These are phyloP conservation scores for Phasianus colchicus DNA, from an alignment of 2,113 vertebrate species.

Conservation along the genomic window DNA sequence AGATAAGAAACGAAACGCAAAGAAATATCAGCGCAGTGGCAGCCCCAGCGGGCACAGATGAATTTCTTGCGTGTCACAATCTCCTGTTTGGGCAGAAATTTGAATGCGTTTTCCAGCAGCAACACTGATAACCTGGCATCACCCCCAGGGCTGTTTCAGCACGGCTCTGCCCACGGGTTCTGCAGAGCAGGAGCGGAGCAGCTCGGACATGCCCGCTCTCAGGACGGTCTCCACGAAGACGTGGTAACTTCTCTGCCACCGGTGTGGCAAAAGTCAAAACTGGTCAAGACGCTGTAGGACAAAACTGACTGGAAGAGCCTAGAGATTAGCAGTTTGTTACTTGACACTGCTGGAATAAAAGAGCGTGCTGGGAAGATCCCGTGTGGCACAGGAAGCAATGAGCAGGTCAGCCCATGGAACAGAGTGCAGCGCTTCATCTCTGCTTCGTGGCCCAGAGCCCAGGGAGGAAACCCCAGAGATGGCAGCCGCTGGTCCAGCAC, in stretches of 20 bases:
- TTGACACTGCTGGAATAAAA: not conserved
- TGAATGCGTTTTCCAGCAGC: constrained; percentile 55
- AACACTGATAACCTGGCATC: constrained; percentile 46
- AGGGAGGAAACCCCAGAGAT: not conserved
- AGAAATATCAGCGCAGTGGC: constrained; percentile 49
- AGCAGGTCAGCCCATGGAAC: not conserved
- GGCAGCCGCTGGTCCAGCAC: not conserved
- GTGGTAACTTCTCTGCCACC: not conserved
- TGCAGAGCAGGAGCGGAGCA: not conserved
- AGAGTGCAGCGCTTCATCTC: constrained; percentile 2
- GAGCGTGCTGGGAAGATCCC: not conserved
- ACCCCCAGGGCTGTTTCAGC: constrained; percentile 1
- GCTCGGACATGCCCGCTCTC: constrained; percentile 44
- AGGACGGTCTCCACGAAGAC: not conserved
- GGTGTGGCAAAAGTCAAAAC: not conserved
- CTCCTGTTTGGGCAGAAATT: constrained; percentile 64
- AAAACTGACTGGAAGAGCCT: not conserved
- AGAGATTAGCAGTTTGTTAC: not conserved
- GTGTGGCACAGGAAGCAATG: not conserved
- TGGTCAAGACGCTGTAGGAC: not conserved
- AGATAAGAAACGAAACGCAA: constrained; percentile 55
- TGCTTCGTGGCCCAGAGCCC: not conserved
- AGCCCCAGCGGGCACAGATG: constrained; percentile 19
- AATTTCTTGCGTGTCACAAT: constrained; percentile 51
- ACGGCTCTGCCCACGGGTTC: constrained; percentile 35